These are phyloP conservation scores for Adoxophyes honmai DNA, from an alignment of 1,140 invertebrate species.

Conservation along the genomic window DNA sequence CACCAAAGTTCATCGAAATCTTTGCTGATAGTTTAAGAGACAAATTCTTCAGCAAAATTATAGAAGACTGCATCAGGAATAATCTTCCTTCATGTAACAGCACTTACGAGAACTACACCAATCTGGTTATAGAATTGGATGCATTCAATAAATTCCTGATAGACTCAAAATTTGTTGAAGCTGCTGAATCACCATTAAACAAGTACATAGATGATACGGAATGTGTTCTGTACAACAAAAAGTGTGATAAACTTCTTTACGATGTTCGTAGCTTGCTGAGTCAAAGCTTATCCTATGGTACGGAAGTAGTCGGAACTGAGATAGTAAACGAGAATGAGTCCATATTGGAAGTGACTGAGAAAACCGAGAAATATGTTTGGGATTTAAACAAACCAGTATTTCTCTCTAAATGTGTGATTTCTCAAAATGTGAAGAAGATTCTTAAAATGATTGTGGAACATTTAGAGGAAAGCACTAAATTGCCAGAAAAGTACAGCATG, in stretches of 20 bases:
- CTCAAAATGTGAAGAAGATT: conserved; percentile 61
- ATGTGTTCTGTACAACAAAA: conserved; percentile 63
- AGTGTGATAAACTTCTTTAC: conserved; percentile 64
- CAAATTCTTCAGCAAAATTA: conserved; percentile 62
- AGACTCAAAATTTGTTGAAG: conserved; percentile 63
- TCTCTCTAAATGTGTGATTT: conserved; percentile 62
- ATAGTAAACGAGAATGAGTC: conserved; percentile 44
- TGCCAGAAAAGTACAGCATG: conserved; percentile 52
- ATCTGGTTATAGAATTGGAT: conserved; percentile 61
- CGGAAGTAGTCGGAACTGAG: conserved; percentile 39
- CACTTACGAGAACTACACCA: conserved; percentile 58
- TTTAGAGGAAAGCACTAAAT: conserved; percentile 60
- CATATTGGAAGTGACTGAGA: conserved; percentile 45
- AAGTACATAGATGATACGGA: conserved; percentile 64
- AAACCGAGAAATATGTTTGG: conserved; percentile 32
- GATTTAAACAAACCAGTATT: conserved; percentile 58
- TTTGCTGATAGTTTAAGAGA: conserved; percentile 50
- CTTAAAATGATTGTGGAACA: conserved; percentile 58
- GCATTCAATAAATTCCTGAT: conserved; percentile 68
- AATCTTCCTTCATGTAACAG: conserved; percentile 60
- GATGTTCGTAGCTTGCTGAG: conserved; percentile 52
- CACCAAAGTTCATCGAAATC: conserved; percentile 53
- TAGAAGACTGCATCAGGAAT: conserved; percentile 59
- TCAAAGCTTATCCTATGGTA: conserved; percentile 55
- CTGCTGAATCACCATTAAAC: conserved; percentile 54